Evolutionary conservation across 1,140 invertebrate genomes (phyloP), one percentile per base, ranked within the genome.

Genomic region (Epicauta chinensis): DNA sequence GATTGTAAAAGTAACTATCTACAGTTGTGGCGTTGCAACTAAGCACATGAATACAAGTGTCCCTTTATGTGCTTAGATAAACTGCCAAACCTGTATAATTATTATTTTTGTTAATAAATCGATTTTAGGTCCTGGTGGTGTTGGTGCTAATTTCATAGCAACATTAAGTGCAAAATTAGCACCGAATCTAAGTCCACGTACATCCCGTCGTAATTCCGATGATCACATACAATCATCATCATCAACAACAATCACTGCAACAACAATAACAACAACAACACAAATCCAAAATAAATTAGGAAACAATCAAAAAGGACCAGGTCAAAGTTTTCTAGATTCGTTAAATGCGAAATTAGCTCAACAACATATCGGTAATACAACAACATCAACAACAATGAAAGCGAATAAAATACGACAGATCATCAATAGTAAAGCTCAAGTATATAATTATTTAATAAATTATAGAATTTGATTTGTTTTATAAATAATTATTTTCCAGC

Each of bases 331-430:
- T 68, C 72, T 87, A 34, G 83, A 87, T 69, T 86, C 82, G 60
- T 69, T 89, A 35, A 89, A 87, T 60, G 83, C 83, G 7, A 89
- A 86, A 55, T 71, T 89, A 52, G 79, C 84, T 40, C 78, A 82
- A 51, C 77, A 78, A 62, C 75, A 78, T 63, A 59, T 65, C 39
- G 53, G 42, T 10, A 66, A 61, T 40, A 63, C 72, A 75, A 38
- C 78, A 73, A 10, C 10, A 34, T 9, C 32, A 34, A 12, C 32
- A 34, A 11, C 10, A 12, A n/a, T 60, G 53, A 53, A 73, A 63
- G 65, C 75, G 64, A 68, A 67, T 58, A 68, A 75, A 54, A 76
- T 82, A 44, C 63, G 82, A 55, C 78, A 82, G 60, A 70, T 79
- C 41, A 82, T 83, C 53, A 83, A 82, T 61, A 80, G 78, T 49